Base-by-base conservation (phyloP, 2,113 vertebrate genomes). In the Sapajus apella region DNA sequence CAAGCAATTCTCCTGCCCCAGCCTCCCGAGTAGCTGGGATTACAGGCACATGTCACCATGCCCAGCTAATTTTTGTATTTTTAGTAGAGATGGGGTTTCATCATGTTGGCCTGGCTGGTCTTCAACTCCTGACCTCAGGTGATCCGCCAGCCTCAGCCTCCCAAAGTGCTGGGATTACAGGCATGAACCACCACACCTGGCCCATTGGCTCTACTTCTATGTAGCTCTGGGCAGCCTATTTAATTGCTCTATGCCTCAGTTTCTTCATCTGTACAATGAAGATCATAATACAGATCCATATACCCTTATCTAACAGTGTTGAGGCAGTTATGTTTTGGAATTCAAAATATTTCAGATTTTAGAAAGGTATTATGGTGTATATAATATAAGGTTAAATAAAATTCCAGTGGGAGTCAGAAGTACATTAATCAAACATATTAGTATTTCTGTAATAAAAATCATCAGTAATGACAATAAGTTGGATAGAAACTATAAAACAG, bases 301-400 rank as follows among this genome's bases (percentile, higher is more conserved):
- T 21, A n/a, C 23, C 30, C 82, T 94, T 47, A 91, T 58, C 14
- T 68, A 87, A 93, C 85, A 70, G 75, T 37, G 56, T 73, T 58
- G 1, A 45, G 20, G 52, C 30, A 70, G 17, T 84, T 81, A 66
- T 37, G 8, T 50, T 94, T 90, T 72, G 6, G 66, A 47, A 68
- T 72, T 94, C 80, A 96, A 56, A 91, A 43, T 87, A 88, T 66
- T 87, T 92, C 50, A 47, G 18, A 37, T 68, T 64, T 93, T 77
- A 85, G 55, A 75, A 96, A 89, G 25, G 64, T n/a, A 70, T 43
- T 50, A 77, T 52, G 21, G 23, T 45, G 55, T 10, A 43, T 83
- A 55, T 43, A 75, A 83, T 83, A 23, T 27, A 92, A 92, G 8
- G 32, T 56, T 76, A 72, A 96, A 52, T 18, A 96, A 70, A 94